Base-by-base conservation (phyloP, 2,113 vertebrate genomes). In the Antechinus stuartii region DNA sequence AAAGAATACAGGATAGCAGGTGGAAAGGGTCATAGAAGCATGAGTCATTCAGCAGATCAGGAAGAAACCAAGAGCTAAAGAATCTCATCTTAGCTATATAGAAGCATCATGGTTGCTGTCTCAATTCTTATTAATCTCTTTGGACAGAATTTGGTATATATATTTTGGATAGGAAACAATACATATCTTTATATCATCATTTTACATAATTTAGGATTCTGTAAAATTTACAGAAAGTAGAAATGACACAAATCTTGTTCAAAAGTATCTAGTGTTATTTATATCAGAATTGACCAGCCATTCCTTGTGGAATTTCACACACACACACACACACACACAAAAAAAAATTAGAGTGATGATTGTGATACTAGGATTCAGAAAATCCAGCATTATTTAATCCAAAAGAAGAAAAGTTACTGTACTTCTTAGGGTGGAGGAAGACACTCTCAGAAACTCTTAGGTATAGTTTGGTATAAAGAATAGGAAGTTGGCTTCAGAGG, bases 121-220 rank as follows among this genome's bases (percentile, higher is more conserved):
- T 3, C n/a, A 4, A 26, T 25, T 57, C 53, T 30, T 22, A 49
- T 68, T 49, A n/a, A 49, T 14, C 25, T 55, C 68, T 84, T 54
- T 3, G 25, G 47, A 56, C 16, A 35, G 93, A 47, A 61, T 56
- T 53, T 23, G 27, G 52, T 0, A 0, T 6, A 57, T n/a, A 30
- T 11, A 8, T 53, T 56, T 27, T 55, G 35, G 57, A 50, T 7
- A 53, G 68, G 68, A 84, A 42, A 42, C 35, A 26, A 50, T 61
- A 52, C 5, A 3, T 35, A 76, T 92, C 90, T 90, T 11, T 24
- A 50, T 2, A 0, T 30, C 50, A 53, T 0, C 0, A 22, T 23
- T n/a, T 11, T 56, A 14, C 16, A 4, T 4, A 23, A 49, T 12
- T 11, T 57, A 68, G 89, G 2, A 0, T 22, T 25, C 54, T 54